These are phyloP conservation scores for Phlogophora meticulosa DNA, from an alignment of 2,888 invertebrate species.

Conservation along the genomic window DNA sequence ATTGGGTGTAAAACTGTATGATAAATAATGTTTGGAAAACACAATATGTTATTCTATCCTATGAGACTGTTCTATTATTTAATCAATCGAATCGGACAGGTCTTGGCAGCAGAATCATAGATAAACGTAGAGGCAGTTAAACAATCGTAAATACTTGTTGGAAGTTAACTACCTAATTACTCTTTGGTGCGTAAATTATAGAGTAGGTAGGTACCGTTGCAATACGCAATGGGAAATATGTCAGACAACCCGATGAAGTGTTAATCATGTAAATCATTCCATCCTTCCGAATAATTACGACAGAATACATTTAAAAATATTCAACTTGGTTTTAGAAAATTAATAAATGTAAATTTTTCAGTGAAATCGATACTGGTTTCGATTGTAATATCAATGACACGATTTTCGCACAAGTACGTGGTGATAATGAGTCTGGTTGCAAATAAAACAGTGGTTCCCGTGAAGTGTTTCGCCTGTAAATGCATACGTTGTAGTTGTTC, in stretches of 20 bases:
- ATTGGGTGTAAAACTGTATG: neutral
- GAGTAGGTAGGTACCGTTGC: conserved; percentile 18
- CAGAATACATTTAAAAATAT: conserved; percentile 50
- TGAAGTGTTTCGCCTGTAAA: conserved; percentile 63
- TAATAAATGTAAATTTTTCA: conserved; percentile 47
- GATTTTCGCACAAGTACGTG: conserved; percentile 49
- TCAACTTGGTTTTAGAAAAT: conserved; percentile 35
- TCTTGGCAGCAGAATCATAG: conserved; percentile 44
- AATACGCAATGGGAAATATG: conserved; percentile 69
- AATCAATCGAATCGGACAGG: conserved; percentile 30
- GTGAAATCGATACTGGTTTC: conserved; percentile 66
- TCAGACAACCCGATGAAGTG: conserved; percentile 67
- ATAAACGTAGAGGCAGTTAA: conserved; percentile 35
- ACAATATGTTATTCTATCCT: conserved; percentile 5
- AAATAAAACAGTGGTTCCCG: conserved; percentile 61
- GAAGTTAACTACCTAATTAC: conserved; percentile 52
- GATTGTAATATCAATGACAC: conserved; percentile 63
- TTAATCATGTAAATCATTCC: conserved; percentile 68
- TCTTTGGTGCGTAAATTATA: conserved; percentile 56
- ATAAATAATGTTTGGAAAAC: conserved; percentile 17
- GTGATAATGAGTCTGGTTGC: conserved; percentile 63
- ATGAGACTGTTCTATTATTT: conserved; percentile 21
- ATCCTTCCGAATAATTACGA: conserved; percentile 71
- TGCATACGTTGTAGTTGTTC: conserved; percentile 70
- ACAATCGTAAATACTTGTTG: conserved; percentile 51